Evolutionary conservation across 2,797 vertebrate genomes (phyloP), one percentile per base, ranked within the genome.

Genomic region (Poecilia picta): DNA sequence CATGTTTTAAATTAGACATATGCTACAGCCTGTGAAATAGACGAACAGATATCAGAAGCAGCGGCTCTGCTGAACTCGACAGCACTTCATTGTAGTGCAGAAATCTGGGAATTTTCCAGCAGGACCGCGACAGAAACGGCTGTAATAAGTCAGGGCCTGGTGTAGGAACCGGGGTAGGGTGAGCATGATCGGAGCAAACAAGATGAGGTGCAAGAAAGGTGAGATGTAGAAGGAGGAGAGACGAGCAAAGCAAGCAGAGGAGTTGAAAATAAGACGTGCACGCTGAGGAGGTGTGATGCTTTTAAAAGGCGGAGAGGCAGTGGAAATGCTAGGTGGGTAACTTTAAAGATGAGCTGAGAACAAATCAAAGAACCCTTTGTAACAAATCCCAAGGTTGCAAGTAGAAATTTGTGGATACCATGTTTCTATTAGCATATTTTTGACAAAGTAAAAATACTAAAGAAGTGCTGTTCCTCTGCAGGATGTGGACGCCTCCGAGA

Each of bases 401-500:
- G 81, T 78, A 75, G 78, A 1, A 55, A 86, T 92, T 89, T 89
- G 87, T 89, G 82, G 89, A 87, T 79, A 86, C 83, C 77, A 80
- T 72, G 78, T 8, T 2, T 57, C n/a, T 51, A 89, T 93, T 90
- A 92, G 83, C 87, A 91, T 91, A 78, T 87, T 91, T 89, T 83
- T 79, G 75, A 89, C 75, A 55, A 80, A 76, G 75, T 75, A 23
- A 49, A 83, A 75, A 80, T 45, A 74, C 77, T 80, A 39, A 87
- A 78, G 72, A 4, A 77, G 68, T 81, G 78, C 59, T 87, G 51
- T 51, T 72, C 85, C 73, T 53, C 84, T 88, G 74, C 91, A 98
- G 97, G 97, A 97, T 47, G 97, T 98, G 55, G 97, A 97, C 3
- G 96, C 97, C 0, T 94, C 97, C 0, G 97, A 97, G 78, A 98